Conservation (phyloP, 2,113 vertebrate species). For the Sphaerodactylus townsendi region DNA sequence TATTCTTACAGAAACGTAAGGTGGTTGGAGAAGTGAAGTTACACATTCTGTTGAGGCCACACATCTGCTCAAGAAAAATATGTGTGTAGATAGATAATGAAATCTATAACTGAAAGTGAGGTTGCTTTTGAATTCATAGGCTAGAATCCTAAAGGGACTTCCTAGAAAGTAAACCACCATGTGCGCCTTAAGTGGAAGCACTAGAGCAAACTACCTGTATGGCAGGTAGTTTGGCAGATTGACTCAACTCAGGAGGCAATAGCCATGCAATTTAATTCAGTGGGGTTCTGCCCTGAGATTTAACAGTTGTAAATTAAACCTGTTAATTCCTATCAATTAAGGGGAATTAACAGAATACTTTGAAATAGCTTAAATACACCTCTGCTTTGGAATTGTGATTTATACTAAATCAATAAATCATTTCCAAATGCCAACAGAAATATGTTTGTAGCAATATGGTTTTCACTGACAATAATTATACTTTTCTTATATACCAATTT, state of each 20-base stretch:
- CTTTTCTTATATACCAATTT: background rate
- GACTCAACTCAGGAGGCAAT: background rate
- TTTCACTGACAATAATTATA: background rate
- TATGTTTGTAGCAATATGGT: background rate
- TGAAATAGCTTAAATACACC: background rate
- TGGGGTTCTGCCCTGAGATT: background rate
- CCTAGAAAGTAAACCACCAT: background rate
- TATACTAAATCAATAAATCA: background rate
- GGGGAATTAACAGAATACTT: background rate
- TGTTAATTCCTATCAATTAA: background rate
- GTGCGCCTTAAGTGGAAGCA: background rate
- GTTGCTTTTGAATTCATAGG: conserved; percentile 52
- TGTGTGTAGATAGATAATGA: background rate
- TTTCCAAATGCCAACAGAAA: background rate
- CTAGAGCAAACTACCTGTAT: background rate
- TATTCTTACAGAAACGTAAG: conserved; percentile 69
- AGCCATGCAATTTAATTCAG: background rate
- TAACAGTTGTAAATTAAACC: background rate
- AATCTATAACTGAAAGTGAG: conserved; percentile 62
- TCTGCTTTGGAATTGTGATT: background rate
- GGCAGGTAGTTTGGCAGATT: background rate
- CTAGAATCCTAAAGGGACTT: background rate
- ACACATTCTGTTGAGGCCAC: conserved; percentile 61
- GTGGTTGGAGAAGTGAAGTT: conserved; percentile 64
- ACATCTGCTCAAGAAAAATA: conserved; percentile 66